These are phyloP conservation scores for Hemithea aestivaria DNA, from an alignment of 2,888 invertebrate genomes.

Conservation along the genomic window DNA sequence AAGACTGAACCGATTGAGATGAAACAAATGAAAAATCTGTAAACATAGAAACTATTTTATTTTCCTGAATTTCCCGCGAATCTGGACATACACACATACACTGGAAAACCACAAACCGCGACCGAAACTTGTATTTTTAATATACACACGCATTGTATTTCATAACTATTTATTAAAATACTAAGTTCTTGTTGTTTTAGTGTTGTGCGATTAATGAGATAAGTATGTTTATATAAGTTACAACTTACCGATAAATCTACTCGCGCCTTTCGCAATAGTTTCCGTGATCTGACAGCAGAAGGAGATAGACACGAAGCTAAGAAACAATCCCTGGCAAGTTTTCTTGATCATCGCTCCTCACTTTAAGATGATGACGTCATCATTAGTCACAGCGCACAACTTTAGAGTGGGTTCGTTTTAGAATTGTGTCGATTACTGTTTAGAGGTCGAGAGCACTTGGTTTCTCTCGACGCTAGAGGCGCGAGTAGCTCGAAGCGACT, in stretches of 20 bases:
- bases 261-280: constrained; percentile 72
- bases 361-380: constrained; percentile 31
- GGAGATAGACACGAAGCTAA: constrained; percentile 71
- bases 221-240: neutral
- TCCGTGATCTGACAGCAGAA: constrained; percentile 73
- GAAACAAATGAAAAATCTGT: no score
- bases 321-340: constrained; percentile 69
- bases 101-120: no score
- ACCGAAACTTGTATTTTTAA: no score
- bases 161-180: no score
- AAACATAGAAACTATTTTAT: no score
- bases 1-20: no score
- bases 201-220: no score
- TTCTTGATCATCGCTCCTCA: constrained; percentile 60
- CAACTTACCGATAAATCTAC: constrained; percentile 67
- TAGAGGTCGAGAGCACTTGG: constrained; percentile 51
- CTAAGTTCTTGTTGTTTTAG: no score
- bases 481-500: constrained; percentile 47
- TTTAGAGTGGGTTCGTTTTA: constrained; percentile 26
- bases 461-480: constrained; percentile 39
- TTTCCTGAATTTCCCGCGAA: no score
- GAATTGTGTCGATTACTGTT: constrained; percentile 42
- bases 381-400: constrained; percentile 23
- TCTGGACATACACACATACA: no score
- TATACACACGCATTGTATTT: no score